Evolutionary conservation across 2,113 vertebrate genomes (phyloP), one percentile per base, ranked within the genome.

Genomic region (Cromileptes altivelis): DNA sequence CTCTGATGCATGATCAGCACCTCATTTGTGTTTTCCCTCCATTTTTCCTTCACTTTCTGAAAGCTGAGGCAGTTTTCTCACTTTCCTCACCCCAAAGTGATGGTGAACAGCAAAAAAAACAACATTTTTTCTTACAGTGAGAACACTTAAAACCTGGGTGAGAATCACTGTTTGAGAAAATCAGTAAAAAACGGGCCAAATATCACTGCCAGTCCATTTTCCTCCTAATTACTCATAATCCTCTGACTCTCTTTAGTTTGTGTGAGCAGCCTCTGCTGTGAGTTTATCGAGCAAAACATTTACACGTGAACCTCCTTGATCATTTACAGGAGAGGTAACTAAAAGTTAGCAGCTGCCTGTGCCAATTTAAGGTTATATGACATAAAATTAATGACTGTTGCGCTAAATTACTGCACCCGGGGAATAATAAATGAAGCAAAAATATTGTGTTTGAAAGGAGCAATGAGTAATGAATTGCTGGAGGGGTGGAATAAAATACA

Each of bases 401-500:
- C 21, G 18, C 19, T 71, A 14, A 53, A 64, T 58, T 68, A 85
- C 53, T 61, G 63, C 78, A 73, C 58, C 58, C 1, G 42, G 52
- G 73, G 27, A 69, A 78, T 80, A 78, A 80, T 84, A 73, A 81
- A 80, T 65, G 49, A 75, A 72, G 56, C 75, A 55, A 74, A 89
- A 86, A 82, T 85, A 86, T 85, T 88, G 52, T 91, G 56, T 56
- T 90, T 82, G 65, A 87, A 85, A 84, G 79, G 57, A 79, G 74
- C 55, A 68, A 45, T 81, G 79, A 58, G 58, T 67, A 81, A 85
- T 80, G 67, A 87, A 78, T 67, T 57, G 75, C 70, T 75, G 57
- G 14, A 57, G 70, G 50, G 65, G 30, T 56, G 80, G 33, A 85
- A 90, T 78, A 77, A 81, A 83, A 83, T 33, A 72, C 7, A 40